Evolutionary conservation across 2,888 invertebrate species (phyloP).

Genomic region (Aphodius granarius): DNA sequence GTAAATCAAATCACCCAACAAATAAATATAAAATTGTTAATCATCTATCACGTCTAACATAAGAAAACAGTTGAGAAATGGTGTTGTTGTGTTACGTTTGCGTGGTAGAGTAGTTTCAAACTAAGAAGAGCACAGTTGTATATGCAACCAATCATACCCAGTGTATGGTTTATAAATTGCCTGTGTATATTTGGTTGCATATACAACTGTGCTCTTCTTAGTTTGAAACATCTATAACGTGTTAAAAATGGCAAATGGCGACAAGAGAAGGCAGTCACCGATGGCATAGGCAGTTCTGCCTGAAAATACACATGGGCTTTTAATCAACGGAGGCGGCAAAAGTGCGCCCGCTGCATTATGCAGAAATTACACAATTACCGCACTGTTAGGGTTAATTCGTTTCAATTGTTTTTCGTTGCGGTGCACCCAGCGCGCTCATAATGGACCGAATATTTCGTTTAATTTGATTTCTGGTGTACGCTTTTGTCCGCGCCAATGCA

Average conservation of each 20-base stretch:
- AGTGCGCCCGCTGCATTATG: conserved; percentile 27
- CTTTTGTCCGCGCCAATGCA: background rate
- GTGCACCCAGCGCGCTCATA: background rate
- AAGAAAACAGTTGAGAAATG: no score
- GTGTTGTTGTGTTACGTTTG: no score
- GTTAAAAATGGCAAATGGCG: background rate
- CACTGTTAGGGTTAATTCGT: conserved; percentile 37
- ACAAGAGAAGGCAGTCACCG: background rate
- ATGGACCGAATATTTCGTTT: conserved; percentile 9
- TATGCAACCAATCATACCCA: no score
- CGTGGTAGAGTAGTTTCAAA: no score
- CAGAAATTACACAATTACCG: conserved; percentile 35
- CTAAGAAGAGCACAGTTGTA: no score
- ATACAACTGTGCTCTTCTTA: no score
- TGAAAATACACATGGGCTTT: conserved; percentile 11
- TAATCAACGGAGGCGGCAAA: conserved; percentile 8
- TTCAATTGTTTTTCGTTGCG: conserved; percentile 38
- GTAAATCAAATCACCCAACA: no score
- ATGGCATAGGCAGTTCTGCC: background rate
- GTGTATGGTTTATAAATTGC: no score
- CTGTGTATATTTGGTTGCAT: no score
- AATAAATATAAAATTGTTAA: no score
- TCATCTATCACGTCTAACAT: no score
- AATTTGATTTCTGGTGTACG: conserved; percentile 4
- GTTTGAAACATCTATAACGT: no score